Conservation (phyloP, 1,140 invertebrate genomes). For the Sycophila sp. region DNA sequence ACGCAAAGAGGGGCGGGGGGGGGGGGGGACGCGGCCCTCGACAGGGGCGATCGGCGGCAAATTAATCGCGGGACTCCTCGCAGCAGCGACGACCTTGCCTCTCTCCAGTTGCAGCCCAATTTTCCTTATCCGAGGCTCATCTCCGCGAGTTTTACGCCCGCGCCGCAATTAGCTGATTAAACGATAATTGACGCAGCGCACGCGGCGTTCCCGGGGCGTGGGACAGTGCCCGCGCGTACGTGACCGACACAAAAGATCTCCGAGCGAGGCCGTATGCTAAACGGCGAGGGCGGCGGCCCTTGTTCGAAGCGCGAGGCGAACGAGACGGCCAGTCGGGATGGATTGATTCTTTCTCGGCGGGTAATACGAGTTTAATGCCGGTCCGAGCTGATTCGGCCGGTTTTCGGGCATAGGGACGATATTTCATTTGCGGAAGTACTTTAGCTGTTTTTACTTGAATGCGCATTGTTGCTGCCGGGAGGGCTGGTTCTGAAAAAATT, state of each 20-base stretch:
- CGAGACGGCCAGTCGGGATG: too few species aligned
- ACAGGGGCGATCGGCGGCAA: constrained; percentile 20
- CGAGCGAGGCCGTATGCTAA: too few species aligned
- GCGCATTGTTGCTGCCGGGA: too few species aligned
- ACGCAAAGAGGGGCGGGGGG: background rate
- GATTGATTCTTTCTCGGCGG: too few species aligned
- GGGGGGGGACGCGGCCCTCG: background rate
- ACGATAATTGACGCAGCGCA: constrained; percentile 44
- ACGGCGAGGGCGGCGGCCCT: too few species aligned
- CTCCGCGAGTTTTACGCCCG: constrained; percentile 28
- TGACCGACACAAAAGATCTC: background rate
- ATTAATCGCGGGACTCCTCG: constrained; percentile 35
- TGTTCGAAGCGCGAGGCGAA: too few species aligned
- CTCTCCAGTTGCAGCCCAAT: constrained; percentile 8
- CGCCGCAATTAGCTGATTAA: constrained; percentile 52
- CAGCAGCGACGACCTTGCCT: background rate
- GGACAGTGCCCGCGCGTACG: background rate
- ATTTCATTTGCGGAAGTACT: too few species aligned
- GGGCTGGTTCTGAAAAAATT: too few species aligned
- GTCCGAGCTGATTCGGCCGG: too few species aligned
- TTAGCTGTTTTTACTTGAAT: too few species aligned
- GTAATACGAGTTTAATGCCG: too few species aligned
- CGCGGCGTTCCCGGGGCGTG: background rate
- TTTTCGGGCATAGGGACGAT: too few species aligned
- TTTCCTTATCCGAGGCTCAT: constrained; percentile 27